Evolutionary conservation across 2,797 vertebrate genomes (phyloP).

Genomic region (Corythornis leucogaster): DNA sequence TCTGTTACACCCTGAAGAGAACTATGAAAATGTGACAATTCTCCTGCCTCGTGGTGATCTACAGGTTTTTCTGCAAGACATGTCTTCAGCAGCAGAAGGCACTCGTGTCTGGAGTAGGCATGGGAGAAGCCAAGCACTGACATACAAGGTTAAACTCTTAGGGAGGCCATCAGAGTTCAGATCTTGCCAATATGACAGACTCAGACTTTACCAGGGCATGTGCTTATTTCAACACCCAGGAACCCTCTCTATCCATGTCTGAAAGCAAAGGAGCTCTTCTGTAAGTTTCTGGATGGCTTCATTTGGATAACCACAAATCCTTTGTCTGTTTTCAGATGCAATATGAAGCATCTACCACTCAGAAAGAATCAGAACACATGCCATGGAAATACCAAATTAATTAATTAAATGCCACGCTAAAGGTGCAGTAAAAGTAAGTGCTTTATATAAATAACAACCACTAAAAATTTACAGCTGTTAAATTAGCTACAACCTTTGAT

Average conservation of each 20-base stretch:
- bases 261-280: background rate
- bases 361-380: background rate
- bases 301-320: background rate
- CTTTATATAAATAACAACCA: constrained; percentile 23
- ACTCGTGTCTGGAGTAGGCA: accelerated
- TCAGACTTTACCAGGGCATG: background rate
- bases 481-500: constrained; percentile 56
- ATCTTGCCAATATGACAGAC: background rate
- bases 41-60: background rate
- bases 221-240: background rate
- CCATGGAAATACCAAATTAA: constrained; percentile 48
- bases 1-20: background rate
- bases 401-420: constrained; percentile 33
- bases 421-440: constrained; percentile 37
- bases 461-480: constrained; percentile 43
- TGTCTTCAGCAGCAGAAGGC: background rate
- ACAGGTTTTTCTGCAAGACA: background rate
- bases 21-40: background rate
- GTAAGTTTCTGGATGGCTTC: background rate
- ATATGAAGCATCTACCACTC: background rate
- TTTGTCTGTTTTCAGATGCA: constrained; percentile 14
- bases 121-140: background rate
- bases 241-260: background rate
- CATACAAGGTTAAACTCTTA: background rate
- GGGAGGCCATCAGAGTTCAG: background rate